Evolutionary conservation across 1,140 invertebrate genomes (phyloP).

Genomic region (Heterodera carotae): DNA sequence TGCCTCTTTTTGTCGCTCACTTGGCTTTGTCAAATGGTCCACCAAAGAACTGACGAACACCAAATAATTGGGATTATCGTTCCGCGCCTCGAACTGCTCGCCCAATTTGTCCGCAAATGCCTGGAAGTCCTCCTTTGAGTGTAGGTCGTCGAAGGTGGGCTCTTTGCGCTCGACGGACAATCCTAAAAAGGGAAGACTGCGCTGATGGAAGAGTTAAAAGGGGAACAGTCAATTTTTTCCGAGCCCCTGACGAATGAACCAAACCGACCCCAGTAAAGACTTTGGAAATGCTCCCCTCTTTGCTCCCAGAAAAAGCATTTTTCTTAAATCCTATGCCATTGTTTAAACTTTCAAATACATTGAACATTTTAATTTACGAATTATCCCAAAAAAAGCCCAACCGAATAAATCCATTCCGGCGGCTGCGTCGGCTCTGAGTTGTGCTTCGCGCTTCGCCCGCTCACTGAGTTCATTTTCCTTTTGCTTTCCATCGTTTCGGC

Average conservation of each 20-base stretch:
- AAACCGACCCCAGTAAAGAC: too few species aligned
- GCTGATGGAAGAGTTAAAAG: neutral
- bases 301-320: too few species aligned
- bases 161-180: conserved; percentile 39
- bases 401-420: conserved; percentile 42
- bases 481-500: neutral
- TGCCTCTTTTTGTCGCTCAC: conserved; percentile 16
- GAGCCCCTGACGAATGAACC: too few species aligned
- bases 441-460: conserved; percentile 33
- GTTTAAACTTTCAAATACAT: neutral
- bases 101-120: conserved; percentile 40
- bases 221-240: too few species aligned
- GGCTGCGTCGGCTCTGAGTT: conserved; percentile 34
- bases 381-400: conserved; percentile 30
- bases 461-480: conserved; percentile 24
- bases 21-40: conserved; percentile 33
- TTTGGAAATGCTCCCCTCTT: too few species aligned
- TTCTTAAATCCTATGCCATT: too few species aligned
- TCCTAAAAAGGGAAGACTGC: conserved; percentile 35
- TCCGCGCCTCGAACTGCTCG: conserved; percentile 16
- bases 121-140: conserved; percentile 33
- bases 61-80: conserved; percentile 23
- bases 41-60: conserved; percentile 31
- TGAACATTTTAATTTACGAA: too few species aligned
- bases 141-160: conserved; percentile 24